Percentiles rank a stretch among this genome's conserved stretches.
phyloP scores from a whole-genome alignment of 1,140 invertebrate species.

The Drosophila arizonae region DNA sequence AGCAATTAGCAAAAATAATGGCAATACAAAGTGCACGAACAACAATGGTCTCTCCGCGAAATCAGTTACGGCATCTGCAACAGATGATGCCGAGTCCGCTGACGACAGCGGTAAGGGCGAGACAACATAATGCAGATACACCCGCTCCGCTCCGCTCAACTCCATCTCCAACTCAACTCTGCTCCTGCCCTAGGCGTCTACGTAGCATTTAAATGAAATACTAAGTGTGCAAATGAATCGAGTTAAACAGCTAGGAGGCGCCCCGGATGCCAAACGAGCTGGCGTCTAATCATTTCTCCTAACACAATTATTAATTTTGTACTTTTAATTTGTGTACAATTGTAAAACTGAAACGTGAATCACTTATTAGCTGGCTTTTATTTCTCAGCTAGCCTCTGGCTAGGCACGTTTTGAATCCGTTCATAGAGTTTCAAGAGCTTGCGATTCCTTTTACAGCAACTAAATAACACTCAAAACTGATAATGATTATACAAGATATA shows the following conservation, averaged over 20 bases:
- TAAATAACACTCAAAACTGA: constrained; percentile 54
- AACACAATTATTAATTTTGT: constrained; percentile 27
- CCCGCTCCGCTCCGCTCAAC: neutral
- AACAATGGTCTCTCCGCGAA: constrained; percentile 60
- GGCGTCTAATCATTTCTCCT: constrained; percentile 15
- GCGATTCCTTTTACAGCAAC: constrained; percentile 25
- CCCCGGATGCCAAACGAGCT: constrained; percentile 14
- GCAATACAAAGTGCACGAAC: constrained; percentile 62
- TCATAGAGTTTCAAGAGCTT: constrained; percentile 31
- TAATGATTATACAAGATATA: constrained; percentile 62
- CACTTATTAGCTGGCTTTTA: constrained; percentile 13
- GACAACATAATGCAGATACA: constrained; percentile 73
- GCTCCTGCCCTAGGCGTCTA: constrained; percentile 41
- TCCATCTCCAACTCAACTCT: neutral
- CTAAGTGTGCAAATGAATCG: constrained; percentile 3
- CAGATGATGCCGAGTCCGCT: constrained; percentile 66
- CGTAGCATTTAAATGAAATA: constrained; percentile 45
- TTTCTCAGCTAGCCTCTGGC: constrained; percentile 19
- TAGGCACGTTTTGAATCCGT: constrained; percentile 16
- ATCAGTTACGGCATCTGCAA: constrained; percentile 24
- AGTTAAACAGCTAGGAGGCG: constrained; percentile 26
- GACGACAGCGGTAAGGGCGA: constrained; percentile 82
- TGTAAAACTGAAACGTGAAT: constrained; percentile 24
- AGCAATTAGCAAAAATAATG: constrained; percentile 37
- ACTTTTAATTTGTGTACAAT: constrained; percentile 32